These are phyloP conservation scores for Microctenopoma steveboyesi DNA, from an alignment of 2,797 vertebrate species.

Conservation along the genomic window DNA sequence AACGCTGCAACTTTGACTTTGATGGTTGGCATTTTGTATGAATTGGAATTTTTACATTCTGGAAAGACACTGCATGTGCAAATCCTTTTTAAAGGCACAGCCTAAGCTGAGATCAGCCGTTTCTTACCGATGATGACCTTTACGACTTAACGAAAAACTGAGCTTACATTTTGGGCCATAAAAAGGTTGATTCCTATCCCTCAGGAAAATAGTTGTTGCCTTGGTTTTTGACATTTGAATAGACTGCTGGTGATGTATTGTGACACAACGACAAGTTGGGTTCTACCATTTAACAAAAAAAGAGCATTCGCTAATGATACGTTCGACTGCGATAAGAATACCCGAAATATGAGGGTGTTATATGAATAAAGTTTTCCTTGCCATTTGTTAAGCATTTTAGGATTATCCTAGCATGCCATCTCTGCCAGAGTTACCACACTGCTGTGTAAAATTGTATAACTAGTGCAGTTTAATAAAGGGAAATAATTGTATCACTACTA, in stretches of 20 bases:
- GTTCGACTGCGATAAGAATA: too few relatives aligned
- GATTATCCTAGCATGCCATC: background rate
- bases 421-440: conserved; percentile 1
- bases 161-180: background rate
- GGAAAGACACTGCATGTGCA: background rate
- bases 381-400: too few relatives aligned
- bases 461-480: background rate
- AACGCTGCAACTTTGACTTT: conserved; percentile 19
- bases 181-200: background rate
- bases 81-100: background rate
- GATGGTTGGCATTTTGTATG: conserved; percentile 7
- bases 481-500: background rate
- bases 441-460: background rate
- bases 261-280: background rate
- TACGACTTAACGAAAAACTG: background rate
- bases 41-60: conserved; percentile 4
- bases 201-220: too few relatives aligned
- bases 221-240: too few relatives aligned
- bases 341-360: too few relatives aligned
- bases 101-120: background rate
- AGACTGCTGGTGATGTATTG: background rate
- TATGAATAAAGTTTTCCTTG: too few relatives aligned
- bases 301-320: background rate
- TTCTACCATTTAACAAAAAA: background rate
- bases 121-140: conserved; percentile 2